A percentile compares a stretch with the other conserved stretches of the same genome.
These are phyloP conservation scores for Heliothis subflexa DNA, from an alignment of 1,140 invertebrate genomes.

Conservation along the genomic window DNA sequence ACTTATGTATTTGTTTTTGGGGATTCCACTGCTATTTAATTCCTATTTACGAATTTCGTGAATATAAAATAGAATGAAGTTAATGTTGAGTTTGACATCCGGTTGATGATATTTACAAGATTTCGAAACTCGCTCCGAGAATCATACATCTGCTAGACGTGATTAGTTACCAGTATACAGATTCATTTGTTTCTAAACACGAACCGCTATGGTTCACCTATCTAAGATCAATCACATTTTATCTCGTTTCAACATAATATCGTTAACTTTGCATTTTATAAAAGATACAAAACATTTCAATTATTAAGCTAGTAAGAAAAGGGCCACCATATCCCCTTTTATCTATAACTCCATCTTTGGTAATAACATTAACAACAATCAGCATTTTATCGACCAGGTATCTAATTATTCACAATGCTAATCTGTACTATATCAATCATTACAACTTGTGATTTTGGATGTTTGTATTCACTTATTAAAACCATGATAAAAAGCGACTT, in stretches of 20 bases:
- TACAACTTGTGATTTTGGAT: slow-evolving; percentile 55
- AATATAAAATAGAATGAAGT: slow-evolving; percentile 37
- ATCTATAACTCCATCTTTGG: slow-evolving; percentile 82
- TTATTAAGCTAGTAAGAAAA: slow-evolving; percentile 79
- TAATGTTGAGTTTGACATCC: slow-evolving; percentile 33
- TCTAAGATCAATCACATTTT: slow-evolving; percentile 82
- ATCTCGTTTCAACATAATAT: slow-evolving; percentile 75
- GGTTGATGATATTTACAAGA: slow-evolving; percentile 49
- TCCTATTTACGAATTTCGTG: slow-evolving; percentile 27
- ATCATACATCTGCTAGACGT: slow-evolving; percentile 32
- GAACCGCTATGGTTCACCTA: slow-evolving; percentile 39
- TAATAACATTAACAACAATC: slow-evolving; percentile 81
- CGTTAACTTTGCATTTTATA: slow-evolving; percentile 78
- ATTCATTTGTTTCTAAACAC: slow-evolving; percentile 37
- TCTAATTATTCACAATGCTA: slow-evolving; percentile 60
- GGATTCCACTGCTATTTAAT: slow-evolving; percentile 20
- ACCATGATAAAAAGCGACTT: slow-evolving; percentile 43
- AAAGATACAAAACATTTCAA: slow-evolving; percentile 84
- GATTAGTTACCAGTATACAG: slow-evolving; percentile 35
- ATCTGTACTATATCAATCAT: slow-evolving; percentile 59
- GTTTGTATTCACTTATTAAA: slow-evolving; percentile 31
- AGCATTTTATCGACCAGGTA: slow-evolving; percentile 71
- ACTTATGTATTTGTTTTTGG: slow-evolving; percentile 12
- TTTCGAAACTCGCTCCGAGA: slow-evolving; percentile 35
- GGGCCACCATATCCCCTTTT: slow-evolving; percentile 67